Percentiles rank a stretch among this genome's conserved stretches.
Evolutionary conservation across 2,888 invertebrate species (phyloP).

Genomic region (Gastracanthus pulcherrimus): DNA sequence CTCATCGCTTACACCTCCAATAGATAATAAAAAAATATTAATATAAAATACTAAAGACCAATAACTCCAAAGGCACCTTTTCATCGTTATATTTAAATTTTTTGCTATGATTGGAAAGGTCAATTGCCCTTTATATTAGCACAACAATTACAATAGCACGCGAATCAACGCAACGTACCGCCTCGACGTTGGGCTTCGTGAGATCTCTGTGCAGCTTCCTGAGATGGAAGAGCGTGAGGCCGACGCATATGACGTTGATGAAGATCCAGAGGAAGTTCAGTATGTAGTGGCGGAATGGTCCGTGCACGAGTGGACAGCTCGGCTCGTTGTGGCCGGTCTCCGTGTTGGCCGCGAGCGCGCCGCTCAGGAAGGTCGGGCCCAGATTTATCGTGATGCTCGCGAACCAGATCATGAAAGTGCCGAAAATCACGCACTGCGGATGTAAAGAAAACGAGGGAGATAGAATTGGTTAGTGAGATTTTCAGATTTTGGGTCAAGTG

Average conservation of each 20-base stretch:
- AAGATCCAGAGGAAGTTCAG: slow-evolving; percentile 94
- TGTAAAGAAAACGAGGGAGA: background rate
- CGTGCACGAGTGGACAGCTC: slow-evolving; percentile 91
- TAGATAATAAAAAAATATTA: too few species aligned
- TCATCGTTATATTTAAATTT: too few species aligned
- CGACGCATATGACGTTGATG: slow-evolving; percentile 90
- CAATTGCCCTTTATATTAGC: too few species aligned
- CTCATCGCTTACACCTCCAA: too few species aligned
- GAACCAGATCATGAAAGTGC: slow-evolving; percentile 96
- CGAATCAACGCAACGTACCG: slow-evolving; percentile 78
- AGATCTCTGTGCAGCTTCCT: slow-evolving; percentile 89
- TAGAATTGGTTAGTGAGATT: too few species aligned
- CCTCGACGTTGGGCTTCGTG: slow-evolving; percentile 90
- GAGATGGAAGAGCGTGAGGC: slow-evolving; percentile 90
- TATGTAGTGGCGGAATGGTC: slow-evolving; percentile 93
- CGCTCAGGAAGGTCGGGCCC: slow-evolving; percentile 91
- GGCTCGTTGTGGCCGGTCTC: slow-evolving; percentile 88
- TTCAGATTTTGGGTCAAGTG: too few species aligned
- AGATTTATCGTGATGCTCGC: slow-evolving; percentile 94
- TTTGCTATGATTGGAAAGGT: too few species aligned
- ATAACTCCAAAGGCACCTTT: too few species aligned
- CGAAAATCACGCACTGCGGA: slow-evolving; percentile 91
- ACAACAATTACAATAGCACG: too few species aligned
- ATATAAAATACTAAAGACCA: too few species aligned
- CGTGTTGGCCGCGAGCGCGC: slow-evolving; percentile 89